A percentile compares a stretch with the other conserved stretches of the same genome.
phyloP scores from a whole-genome alignment of 2,113 vertebrate species.

The Hippocampus comes region DNA sequence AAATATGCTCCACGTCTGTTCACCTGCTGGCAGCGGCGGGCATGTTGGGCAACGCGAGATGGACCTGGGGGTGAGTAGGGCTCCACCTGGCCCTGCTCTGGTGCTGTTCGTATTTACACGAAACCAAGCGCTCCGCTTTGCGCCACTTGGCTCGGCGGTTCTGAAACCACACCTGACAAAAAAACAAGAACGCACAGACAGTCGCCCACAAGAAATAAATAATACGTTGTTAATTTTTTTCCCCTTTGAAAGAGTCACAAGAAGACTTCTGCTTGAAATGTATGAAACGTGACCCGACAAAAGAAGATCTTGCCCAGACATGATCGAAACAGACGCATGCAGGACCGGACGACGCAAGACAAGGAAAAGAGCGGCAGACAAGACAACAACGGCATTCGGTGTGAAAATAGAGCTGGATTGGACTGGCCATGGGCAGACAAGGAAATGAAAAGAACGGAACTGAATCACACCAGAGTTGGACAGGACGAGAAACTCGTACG shows the following conservation, averaged over 20 bases:
- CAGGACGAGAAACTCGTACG: background rate
- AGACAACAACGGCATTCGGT: background rate
- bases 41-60: constrained; percentile 20
- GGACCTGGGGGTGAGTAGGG: constrained; percentile 35
- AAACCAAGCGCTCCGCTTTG: constrained; percentile 73
- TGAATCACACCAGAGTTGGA: background rate
- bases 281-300: too few relatives aligned
- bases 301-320: too few relatives aligned
- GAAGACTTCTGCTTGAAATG: too few relatives aligned
- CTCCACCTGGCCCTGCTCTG: constrained; percentile 23
- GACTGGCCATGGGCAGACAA: too few relatives aligned
- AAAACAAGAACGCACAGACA: background rate
- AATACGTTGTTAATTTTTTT: too few relatives aligned
- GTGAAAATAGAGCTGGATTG: too few relatives aligned
- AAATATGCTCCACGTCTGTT: background rate
- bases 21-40: constrained; percentile 45
- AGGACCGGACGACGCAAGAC: too few relatives aligned
- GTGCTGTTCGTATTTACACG: constrained; percentile 57
- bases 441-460: too few relatives aligned
- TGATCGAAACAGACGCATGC: too few relatives aligned
- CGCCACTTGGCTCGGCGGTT: constrained; percentile 94
- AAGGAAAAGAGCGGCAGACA: background rate
- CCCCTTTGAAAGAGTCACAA: too few relatives aligned
- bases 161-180: constrained; percentile 92
- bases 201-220: background rate